Base-by-base conservation (phyloP, 2,888 invertebrate species). In the Melitaea athalia region DNA sequence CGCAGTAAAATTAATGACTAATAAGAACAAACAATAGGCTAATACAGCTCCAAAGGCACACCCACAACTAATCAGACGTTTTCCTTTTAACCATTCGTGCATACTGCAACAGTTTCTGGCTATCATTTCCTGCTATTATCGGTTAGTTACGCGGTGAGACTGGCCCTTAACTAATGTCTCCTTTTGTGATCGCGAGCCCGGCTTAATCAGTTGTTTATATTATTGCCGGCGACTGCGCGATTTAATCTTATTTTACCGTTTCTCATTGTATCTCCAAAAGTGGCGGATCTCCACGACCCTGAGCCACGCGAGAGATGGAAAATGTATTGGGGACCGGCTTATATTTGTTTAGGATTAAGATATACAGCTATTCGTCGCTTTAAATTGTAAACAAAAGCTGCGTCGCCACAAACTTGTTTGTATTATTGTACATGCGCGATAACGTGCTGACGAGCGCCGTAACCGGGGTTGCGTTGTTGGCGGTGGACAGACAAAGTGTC, bases 201-300 rank as follows among this genome's bases (percentile, higher is more conserved):
- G 84, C 86, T 87, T 89, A 90, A 91, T 91, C 90, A 88, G 89
- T 91, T 90, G 90, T 89, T 90, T 91, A 91, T 91, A 90, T 90
- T 91, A 91, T 91, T 91, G 85, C 86, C 80, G 77, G 81, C 82
- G 86, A 86, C 81, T 82, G 82, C 74, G 83, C 87, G 91, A 92
- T 92, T 85, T 90, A 87, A 91, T 90, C 89, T 85, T 81, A 75
- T 78, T 88, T 89, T 89, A 91, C 91, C 87, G 91, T 91, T 91
- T 80, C 85, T 85, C 86, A 87, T 89, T 91, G 88, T 91, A 84
- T 83, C 81, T 81, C 73, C 75, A 77, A 81, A 81, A 78, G 81
- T 80, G 79, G 79, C 77, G 76, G 81, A 77, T 82, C 83, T 81
- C 81, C 78, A 79, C 78, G 75, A 75, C 75, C 75, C 73, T 69